phyloP scores from a whole-genome alignment of 2,888 invertebrate genomes.

The Linnaemya vulpina region DNA sequence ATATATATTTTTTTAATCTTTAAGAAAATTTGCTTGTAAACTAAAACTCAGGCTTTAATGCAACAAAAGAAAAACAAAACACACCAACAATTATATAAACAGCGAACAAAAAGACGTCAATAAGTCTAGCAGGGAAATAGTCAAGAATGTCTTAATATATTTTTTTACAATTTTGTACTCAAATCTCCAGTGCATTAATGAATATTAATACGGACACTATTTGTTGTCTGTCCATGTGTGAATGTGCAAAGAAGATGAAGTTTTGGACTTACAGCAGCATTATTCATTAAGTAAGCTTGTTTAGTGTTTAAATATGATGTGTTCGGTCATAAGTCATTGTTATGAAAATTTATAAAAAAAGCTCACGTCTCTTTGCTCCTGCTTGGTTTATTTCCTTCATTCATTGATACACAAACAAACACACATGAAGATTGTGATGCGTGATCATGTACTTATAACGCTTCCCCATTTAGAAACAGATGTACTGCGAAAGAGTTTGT shows the following conservation, averaged over 20 bases:
- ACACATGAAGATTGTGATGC: slow-evolving; percentile 59
- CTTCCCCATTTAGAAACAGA: slow-evolving; percentile 53
- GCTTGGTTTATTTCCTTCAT: not conserved
- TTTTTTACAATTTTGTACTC: slow-evolving; percentile 56
- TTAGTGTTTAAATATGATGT: slow-evolving; percentile 68
- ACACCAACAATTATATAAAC: slow-evolving; percentile 9
- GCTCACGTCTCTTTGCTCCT: slow-evolving; percentile 2
- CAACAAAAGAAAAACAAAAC: slow-evolving; percentile 7
- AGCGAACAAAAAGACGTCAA: slow-evolving; percentile 47
- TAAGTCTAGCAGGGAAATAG: slow-evolving; percentile 71
- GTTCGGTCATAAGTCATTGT: slow-evolving; percentile 79
- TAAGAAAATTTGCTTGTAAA: slow-evolving; percentile 58
- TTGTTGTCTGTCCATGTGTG: not conserved
- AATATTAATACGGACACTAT: too few relatives aligned
- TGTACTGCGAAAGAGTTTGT: slow-evolving; percentile 27
- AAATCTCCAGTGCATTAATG: slow-evolving; percentile 24
- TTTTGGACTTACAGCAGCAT: slow-evolving; percentile 32
- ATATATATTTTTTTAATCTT: slow-evolving; percentile 53
- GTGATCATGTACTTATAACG: slow-evolving; percentile 46
- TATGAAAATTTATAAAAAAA: slow-evolving; percentile 45
- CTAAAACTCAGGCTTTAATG: slow-evolving; percentile 57
- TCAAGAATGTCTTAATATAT: slow-evolving; percentile 57
- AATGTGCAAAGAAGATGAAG: not conserved
- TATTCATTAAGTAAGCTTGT: slow-evolving; percentile 49
- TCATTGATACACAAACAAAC: slow-evolving; percentile 26